phyloP scores from a whole-genome alignment of 2,797 vertebrate genomes.

The Rhabdophis nuchalis region DNA sequence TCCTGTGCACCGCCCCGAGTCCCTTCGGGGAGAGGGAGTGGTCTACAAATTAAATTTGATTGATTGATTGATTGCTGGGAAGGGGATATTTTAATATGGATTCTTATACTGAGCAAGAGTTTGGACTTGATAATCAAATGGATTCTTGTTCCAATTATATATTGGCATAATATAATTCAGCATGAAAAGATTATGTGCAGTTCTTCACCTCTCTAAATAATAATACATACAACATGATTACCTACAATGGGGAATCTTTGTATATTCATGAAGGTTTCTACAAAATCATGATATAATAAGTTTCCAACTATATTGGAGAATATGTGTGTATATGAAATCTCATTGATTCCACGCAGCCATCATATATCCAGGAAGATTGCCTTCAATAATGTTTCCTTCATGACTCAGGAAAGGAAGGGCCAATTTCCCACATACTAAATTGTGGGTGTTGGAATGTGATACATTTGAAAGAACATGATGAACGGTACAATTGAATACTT shows the following conservation, averaged over 20 bases:
- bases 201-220: neutral
- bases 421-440: neutral
- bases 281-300: neutral
- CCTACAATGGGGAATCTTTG: neutral
- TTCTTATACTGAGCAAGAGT: neutral
- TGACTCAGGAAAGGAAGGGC: neutral
- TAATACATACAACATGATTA: neutral
- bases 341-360: neutral
- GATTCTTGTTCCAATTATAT: neutral
- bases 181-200: neutral
- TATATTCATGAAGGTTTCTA: neutral
- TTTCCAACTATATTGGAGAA: neutral
- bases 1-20: too few relatives aligned
- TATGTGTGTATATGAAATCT: neutral
- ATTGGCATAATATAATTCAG: neutral
- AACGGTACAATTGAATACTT: neutral
- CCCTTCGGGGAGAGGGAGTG: too few relatives aligned
- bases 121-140: neutral
- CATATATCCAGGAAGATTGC: neutral
- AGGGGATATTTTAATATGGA: neutral
- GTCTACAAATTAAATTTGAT: too few relatives aligned
- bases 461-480: neutral
- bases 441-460: neutral
- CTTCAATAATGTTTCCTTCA: neutral
- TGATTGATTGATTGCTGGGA: too few relatives aligned